These are phyloP conservation scores for Venustaconcha ellipsiformis DNA, from an alignment of 1,140 invertebrate species.

Conservation along the genomic window DNA sequence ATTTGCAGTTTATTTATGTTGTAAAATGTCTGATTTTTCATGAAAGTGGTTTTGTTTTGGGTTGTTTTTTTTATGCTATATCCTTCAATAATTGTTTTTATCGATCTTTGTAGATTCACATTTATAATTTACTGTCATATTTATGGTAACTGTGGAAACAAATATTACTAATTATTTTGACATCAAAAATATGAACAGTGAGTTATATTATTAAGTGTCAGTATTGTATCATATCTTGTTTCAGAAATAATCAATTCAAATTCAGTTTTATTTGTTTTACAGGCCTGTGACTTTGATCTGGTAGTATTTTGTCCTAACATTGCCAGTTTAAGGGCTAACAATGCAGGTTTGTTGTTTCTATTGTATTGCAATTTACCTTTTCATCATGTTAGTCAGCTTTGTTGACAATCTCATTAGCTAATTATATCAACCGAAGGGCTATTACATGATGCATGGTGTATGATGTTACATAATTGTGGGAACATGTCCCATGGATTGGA, in stretches of 20 bases:
- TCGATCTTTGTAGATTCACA: no score
- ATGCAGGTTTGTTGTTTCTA: conserved; percentile 36
- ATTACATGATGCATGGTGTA: background rate
- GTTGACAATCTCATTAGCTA: background rate
- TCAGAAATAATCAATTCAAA: conserved; percentile 21
- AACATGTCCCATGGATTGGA: background rate
- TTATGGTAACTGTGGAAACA: no score
- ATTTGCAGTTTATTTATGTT: no score
- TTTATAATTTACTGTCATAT: no score
- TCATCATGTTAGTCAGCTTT: background rate
- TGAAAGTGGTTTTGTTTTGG: no score
- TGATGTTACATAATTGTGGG: background rate
- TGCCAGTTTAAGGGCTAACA: conserved; percentile 55
- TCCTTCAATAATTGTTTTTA: no score
- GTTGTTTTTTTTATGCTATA: no score
- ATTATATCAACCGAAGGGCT: background rate
- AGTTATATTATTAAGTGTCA: no score
- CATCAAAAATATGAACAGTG: no score
- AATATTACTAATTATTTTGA: no score
- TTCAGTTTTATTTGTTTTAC: conserved; percentile 9
- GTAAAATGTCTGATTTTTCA: no score
- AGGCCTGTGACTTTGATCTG: conserved; percentile 74
- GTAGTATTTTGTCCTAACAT: conserved; percentile 84
- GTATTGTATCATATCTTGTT: no score
- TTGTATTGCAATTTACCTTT: background rate